A percentile compares a stretch with the other conserved stretches of the same genome.
Evolutionary conservation across 2,797 vertebrate genomes (phyloP).

Genomic region (Babyrousa celebensis): DNA sequence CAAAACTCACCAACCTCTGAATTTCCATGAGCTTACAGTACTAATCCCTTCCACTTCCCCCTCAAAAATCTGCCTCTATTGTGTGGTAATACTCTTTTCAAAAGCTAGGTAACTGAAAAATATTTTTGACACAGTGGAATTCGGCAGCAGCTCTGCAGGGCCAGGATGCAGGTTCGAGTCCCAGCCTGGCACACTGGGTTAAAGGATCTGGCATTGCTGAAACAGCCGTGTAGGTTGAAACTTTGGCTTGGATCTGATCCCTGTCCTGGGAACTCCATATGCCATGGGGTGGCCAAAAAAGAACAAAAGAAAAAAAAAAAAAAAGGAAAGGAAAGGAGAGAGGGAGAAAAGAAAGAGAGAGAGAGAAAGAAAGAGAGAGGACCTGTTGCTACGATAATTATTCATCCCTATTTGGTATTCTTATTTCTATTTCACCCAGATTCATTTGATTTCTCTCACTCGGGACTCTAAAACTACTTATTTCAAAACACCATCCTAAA

Average conservation of each 20-base stretch:
- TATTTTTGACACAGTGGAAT: background rate
- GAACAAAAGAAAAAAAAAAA: too few relatives aligned
- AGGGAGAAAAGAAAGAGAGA: too few relatives aligned
- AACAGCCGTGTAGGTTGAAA: too few relatives aligned
- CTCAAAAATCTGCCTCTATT: slow-evolving; percentile 18
- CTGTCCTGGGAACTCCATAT: too few relatives aligned
- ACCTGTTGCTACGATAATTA: background rate
- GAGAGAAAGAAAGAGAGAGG: too few relatives aligned
- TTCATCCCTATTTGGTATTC: background rate
- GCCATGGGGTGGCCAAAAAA: too few relatives aligned
- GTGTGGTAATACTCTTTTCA: background rate
- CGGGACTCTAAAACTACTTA: background rate
- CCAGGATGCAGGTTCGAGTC: too few relatives aligned
- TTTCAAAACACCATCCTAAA: background rate
- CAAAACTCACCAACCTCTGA: background rate
- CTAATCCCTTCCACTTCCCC: background rate
- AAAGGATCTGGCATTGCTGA: too few relatives aligned
- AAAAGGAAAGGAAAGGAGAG: too few relatives aligned
- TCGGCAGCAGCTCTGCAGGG: too few relatives aligned
- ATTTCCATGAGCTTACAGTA: background rate
- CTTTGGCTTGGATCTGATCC: too few relatives aligned
- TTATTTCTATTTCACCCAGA: slow-evolving; percentile 49
- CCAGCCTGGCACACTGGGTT: too few relatives aligned
- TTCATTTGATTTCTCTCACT: background rate
- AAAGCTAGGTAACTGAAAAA: background rate